phyloP scores from a whole-genome alignment of 2,113 vertebrate genomes.

The Coryphaenoides rupestris region DNA sequence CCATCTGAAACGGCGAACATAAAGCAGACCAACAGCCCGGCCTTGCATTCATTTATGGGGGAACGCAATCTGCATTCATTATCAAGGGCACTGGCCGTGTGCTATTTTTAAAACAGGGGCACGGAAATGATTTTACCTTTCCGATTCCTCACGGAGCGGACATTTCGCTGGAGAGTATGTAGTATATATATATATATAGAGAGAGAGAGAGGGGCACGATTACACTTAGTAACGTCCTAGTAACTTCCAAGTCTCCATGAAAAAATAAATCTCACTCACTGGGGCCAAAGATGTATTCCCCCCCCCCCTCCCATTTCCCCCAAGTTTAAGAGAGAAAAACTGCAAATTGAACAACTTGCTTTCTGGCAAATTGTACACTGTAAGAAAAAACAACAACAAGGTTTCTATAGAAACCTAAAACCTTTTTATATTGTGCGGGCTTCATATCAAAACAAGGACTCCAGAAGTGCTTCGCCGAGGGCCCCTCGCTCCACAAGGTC shows the following conservation, averaged over 20 bases:
- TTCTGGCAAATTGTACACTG: neutral
- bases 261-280: neutral
- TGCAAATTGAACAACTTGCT: conserved; percentile 12
- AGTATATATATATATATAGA: no score
- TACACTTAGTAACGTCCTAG: conserved; percentile 23
- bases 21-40: conserved; percentile 65
- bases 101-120: conserved; percentile 53
- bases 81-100: conserved; percentile 43
- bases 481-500: conserved; percentile 75
- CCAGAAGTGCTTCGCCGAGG: conserved; percentile 47
- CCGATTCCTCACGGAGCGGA: conserved; percentile 38
- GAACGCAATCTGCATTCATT: conserved; percentile 68
- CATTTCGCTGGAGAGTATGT: conserved; percentile 11
- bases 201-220: conserved; percentile 30
- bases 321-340: conserved; percentile 5
- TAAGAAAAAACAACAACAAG: neutral
- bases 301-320: no score
- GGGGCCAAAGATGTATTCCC: neutral
- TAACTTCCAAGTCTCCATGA: neutral
- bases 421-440: conserved; percentile 39
- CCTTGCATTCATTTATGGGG: conserved; percentile 55
- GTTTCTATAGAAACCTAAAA: conserved; percentile 1
- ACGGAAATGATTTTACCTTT: conserved; percentile 41
- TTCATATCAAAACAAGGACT: conserved; percentile 40
- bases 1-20: conserved; percentile 66